Evolutionary conservation across 2,888 invertebrate species (phyloP).

Genomic region (Philereme transversata): DNA sequence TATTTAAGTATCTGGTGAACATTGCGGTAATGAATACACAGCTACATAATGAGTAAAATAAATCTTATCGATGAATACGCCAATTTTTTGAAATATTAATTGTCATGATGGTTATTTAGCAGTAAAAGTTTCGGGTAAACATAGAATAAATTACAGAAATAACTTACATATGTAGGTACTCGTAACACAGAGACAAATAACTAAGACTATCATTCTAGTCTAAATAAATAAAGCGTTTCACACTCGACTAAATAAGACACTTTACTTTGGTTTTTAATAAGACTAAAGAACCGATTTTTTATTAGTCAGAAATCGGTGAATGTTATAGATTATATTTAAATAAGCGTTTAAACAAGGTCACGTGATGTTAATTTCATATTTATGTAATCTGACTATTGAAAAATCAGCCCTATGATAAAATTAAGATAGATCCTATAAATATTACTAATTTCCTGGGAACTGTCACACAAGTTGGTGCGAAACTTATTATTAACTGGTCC

Average conservation of each 20-base stretch:
- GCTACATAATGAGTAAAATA: too few relatives aligned
- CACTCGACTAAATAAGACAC: slow-evolving; percentile 79
- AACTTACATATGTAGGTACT: neutral
- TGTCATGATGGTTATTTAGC: neutral
- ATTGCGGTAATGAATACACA: too few relatives aligned
- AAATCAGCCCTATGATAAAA: slow-evolving; percentile 12
- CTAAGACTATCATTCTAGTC: slow-evolving; percentile 35
- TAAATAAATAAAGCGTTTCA: slow-evolving; percentile 81
- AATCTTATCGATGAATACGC: neutral
- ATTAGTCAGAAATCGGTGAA: neutral
- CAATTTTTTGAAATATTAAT: neutral
- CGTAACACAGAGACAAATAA: neutral
- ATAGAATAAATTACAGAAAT: slow-evolving; percentile 6
- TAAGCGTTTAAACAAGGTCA: too few relatives aligned
- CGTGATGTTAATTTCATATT: too few relatives aligned
- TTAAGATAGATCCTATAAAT: slow-evolving; percentile 25
- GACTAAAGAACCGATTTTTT: slow-evolving; percentile 47
- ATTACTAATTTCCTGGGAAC: slow-evolving; percentile 35
- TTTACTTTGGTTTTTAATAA: slow-evolving; percentile 78
- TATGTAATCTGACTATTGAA: slow-evolving; percentile 5
- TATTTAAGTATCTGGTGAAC: too few relatives aligned
- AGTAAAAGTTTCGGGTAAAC: slow-evolving; percentile 7
- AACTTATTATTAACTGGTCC: slow-evolving; percentile 28
- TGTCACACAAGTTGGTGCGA: slow-evolving; percentile 37
- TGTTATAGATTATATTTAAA: neutral